phyloP scores from a whole-genome alignment of 2,113 vertebrate genomes.

The Gyps fulvus region DNA sequence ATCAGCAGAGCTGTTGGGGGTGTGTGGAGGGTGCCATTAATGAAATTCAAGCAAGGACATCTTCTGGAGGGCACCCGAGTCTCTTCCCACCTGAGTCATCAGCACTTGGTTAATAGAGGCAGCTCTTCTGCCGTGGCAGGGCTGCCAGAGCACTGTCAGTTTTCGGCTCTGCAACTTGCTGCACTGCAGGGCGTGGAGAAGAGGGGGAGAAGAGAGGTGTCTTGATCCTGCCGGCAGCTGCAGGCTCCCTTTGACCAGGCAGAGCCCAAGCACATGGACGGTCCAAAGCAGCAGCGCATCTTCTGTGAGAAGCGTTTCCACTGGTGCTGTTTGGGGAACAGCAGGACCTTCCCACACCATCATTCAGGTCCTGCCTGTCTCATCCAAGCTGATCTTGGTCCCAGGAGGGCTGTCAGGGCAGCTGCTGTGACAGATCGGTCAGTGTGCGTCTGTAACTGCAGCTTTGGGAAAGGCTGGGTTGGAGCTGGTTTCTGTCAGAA shows the following conservation, averaged over 20 bases:
- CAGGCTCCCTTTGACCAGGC: not conserved
- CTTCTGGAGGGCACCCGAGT: not conserved
- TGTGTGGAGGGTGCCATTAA: not conserved
- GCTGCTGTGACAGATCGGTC: not conserved
- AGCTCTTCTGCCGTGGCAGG: not conserved
- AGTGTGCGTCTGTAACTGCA: not conserved
- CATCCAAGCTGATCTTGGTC: not conserved
- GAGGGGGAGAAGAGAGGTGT: not conserved
- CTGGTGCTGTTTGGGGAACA: not conserved
- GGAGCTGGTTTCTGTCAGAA: not conserved
- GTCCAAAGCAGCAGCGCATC: not conserved
- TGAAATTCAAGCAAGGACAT: not conserved
- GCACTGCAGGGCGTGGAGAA: not conserved
- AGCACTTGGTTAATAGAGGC: not conserved
- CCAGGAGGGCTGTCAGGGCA: not conserved
- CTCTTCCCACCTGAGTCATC: constrained; percentile 20
- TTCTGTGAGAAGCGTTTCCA: not conserved
- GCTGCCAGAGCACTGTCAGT: not conserved
- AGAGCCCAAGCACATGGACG: not conserved
- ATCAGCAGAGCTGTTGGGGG: not conserved
- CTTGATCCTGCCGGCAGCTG: not conserved
- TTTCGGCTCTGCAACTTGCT: not conserved
- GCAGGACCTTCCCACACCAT: not conserved
- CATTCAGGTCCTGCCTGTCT: not conserved
- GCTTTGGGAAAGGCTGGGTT: not conserved